These are phyloP conservation scores for Plagiodera versicolora DNA, from an alignment of 2,888 invertebrate species.

Conservation along the genomic window DNA sequence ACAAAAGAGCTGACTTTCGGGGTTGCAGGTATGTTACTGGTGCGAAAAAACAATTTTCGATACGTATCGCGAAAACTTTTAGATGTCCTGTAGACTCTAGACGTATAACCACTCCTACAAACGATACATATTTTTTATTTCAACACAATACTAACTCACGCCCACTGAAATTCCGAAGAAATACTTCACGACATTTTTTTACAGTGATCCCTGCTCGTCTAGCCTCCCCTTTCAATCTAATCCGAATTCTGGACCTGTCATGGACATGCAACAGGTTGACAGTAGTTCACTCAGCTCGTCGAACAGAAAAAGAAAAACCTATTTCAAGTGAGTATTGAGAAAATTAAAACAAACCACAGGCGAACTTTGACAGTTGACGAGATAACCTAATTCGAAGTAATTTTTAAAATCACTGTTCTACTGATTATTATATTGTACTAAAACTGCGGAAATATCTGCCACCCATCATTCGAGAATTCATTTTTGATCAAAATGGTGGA, in stretches of 20 bases:
- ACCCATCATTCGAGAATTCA: no score
- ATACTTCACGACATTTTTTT: constrained; percentile 28
- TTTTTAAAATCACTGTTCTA: no score
- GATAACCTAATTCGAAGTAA: no score
- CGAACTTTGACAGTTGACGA: neutral
- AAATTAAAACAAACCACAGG: no score
- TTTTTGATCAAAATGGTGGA: no score
- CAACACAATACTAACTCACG: neutral
- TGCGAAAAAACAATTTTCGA: no score
- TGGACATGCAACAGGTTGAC: constrained; percentile 48
- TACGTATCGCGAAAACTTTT: no score
- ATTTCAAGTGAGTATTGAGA: constrained; percentile 56
- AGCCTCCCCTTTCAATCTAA: constrained; percentile 39
- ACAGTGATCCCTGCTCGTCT: constrained; percentile 49
- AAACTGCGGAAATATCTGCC: no score
- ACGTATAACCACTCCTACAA: neutral
- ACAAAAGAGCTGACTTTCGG: no score
- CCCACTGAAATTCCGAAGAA: neutral
- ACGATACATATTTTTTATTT: neutral
- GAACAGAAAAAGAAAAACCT: constrained; percentile 57
- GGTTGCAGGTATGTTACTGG: no score
- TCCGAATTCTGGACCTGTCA: constrained; percentile 38
- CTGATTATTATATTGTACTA: no score
- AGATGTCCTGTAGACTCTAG: neutral
- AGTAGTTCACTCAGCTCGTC: constrained; percentile 41